Conservation (phyloP, 2,888 invertebrate species). For the Macrophya alboannulata region DNA sequence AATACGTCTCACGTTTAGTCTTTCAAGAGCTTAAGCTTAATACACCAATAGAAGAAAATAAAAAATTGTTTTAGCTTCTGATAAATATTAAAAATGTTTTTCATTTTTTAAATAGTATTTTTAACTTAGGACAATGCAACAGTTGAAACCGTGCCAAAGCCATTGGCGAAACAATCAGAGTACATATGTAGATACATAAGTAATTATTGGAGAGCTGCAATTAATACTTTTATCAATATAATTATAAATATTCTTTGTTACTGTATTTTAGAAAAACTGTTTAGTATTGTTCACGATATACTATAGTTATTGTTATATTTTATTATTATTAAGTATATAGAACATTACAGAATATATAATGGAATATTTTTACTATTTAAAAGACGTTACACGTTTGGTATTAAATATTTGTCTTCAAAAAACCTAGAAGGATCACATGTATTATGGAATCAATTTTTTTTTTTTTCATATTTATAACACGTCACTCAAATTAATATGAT, state of each 20-base stretch:
- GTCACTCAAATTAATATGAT: constrained; percentile 45
- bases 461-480: constrained; percentile 27
- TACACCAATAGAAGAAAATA: not conserved
- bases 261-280: constrained; percentile 10
- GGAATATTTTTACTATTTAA: constrained; percentile 46
- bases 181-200: not conserved
- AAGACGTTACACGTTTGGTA: constrained; percentile 47
- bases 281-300: constrained; percentile 14
- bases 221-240: constrained; percentile 10
- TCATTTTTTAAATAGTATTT: not conserved
- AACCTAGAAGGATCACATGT: constrained; percentile 46
- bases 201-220: constrained; percentile 1
- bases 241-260: constrained; percentile 9
- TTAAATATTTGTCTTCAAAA: constrained; percentile 44
- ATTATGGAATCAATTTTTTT: constrained; percentile 38
- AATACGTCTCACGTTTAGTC: constrained; percentile 24
- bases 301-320: constrained; percentile 35
- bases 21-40: constrained; percentile 30
- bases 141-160: not conserved
- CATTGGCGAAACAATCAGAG: not conserved
- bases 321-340: constrained; percentile 38
- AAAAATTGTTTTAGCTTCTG: not conserved
- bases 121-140: not conserved
- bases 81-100: not conserved
- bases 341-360: constrained; percentile 46